Evolutionary conservation across 2,113 vertebrate genomes (phyloP).

Genomic region (Phocoena sinus): DNA sequence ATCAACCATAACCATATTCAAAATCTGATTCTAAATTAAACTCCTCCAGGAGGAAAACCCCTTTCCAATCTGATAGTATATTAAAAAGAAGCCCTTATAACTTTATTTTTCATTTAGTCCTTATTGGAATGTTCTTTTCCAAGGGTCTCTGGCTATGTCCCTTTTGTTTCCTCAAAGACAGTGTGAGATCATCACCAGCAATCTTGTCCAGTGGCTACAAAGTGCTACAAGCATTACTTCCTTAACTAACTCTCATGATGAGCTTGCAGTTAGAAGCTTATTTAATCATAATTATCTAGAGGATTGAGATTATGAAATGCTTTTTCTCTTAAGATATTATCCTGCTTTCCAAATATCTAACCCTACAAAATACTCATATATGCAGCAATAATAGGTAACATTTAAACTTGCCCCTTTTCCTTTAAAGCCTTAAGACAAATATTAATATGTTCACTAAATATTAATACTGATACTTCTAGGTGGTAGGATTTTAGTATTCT

Average conservation of each 20-base stretch:
- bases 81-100: not conserved
- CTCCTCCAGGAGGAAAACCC: not conserved
- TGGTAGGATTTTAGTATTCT: not conserved
- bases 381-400: not conserved
- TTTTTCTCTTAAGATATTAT: not conserved
- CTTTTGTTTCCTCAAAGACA: not conserved
- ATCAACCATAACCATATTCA: not conserved
- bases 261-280: not conserved
- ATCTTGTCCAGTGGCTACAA: not conserved
- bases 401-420: not conserved
- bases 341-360: not conserved
- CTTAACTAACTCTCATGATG: not conserved
- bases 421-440: not conserved
- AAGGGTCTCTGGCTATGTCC: not conserved
- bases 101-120: not conserved
- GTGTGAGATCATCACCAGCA: not conserved
- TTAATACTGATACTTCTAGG: not conserved
- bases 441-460: not conserved
- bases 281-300: not conserved
- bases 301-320: not conserved
- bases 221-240: not conserved
- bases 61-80: not conserved
- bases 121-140: not conserved
- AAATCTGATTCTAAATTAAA: slow-evolving; percentile 11
- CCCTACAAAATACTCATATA: not conserved